Evolutionary conservation across 2,113 vertebrate genomes (phyloP), one percentile per base, ranked within the genome.

Genomic region (Dascyllus trimaculatus): DNA sequence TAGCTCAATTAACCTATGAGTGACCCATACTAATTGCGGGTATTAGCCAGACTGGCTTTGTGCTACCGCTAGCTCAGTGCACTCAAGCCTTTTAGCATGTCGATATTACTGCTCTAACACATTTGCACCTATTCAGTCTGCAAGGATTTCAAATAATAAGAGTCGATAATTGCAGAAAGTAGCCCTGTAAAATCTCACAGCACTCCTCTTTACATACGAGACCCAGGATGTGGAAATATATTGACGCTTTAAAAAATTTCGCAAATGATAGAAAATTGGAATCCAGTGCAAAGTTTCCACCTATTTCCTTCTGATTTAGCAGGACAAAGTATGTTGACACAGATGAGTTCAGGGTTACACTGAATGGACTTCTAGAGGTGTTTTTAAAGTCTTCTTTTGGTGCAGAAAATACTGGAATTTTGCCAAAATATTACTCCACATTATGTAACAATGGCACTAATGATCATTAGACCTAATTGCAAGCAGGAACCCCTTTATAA

Each of bases 401-500:
- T 56, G 29, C 26, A 60, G 19, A 58, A 49, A 56, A 49, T n/a
- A 38, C 35, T 77, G n/a, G 72, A 66, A 66, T 49, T 49, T 32
- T 80, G 21, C 63, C 75, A 54, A 72, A 68, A 74, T 65, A 78
- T 65, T 69, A 63, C 43, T 66, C 22, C 35, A 65, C 63, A 62
- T 76, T 70, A 73, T 76, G 52, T 25, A 71, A 62, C 22, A 2
- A 22, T n/a, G 46, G 51, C 22, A 51, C 46, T 74, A 80, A 81
- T 17, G 25, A 67, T 74, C 60, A 59, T 81, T 77, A 71, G 14
- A 52, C 38, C 61, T 80, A 82, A 88, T 80, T 82, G 78, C 71
- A 57, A 75, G 56, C 57, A 80, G 61, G 53, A 82, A 76, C 45
- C 25, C n/a, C 40, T 38, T 66, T 64, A 51, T 51, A 48, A 57